A percentile compares a stretch with the other conserved stretches of the same genome.
Conservation (phyloP, 2,888 invertebrate species). For the Nycteola revayana region DNA sequence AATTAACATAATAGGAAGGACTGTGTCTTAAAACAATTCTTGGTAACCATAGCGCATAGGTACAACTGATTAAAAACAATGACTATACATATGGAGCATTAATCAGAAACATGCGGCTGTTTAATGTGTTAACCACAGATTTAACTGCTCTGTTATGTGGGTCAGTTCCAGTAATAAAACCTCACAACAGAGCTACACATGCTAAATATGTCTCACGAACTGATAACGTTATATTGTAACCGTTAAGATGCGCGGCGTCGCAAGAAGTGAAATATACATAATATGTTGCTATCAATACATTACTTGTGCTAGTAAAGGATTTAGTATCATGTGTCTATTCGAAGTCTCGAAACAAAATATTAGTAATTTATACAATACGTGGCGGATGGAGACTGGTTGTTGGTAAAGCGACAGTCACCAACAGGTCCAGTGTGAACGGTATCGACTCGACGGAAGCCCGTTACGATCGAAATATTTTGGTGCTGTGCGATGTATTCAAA, state of each 20-base stretch:
- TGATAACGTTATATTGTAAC: slow-evolving; percentile 29
- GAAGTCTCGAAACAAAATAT: slow-evolving; percentile 1
- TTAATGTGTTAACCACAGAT: slow-evolving; percentile 31
- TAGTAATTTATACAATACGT: slow-evolving; percentile 24
- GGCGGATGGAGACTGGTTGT: slow-evolving; percentile 37
- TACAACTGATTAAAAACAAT: slow-evolving; percentile 13
- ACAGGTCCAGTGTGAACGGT: slow-evolving; percentile 43
- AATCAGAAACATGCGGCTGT: slow-evolving; percentile 19
- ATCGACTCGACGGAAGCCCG: slow-evolving; percentile 31
- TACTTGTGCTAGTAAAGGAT: no score
- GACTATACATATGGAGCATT: slow-evolving; percentile 4
- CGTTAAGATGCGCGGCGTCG: slow-evolving; percentile 11
- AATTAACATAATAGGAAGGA: no score
- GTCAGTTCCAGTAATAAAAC: slow-evolving; percentile 41
- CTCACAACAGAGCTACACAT: slow-evolving; percentile 23
- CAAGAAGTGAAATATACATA: no score
- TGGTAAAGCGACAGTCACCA: slow-evolving; percentile 21
- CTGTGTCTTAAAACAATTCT: no score
- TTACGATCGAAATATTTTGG: slow-evolving; percentile 36
- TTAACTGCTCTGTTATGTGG: slow-evolving; percentile 40
- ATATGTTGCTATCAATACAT: no score
- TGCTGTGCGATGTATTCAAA: no score
- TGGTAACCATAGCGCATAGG: no score
- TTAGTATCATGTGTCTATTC: no score
- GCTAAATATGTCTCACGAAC: slow-evolving; percentile 22